Evolutionary conservation across 2,797 vertebrate species (phyloP).

Genomic region (Sparus aurata): DNA sequence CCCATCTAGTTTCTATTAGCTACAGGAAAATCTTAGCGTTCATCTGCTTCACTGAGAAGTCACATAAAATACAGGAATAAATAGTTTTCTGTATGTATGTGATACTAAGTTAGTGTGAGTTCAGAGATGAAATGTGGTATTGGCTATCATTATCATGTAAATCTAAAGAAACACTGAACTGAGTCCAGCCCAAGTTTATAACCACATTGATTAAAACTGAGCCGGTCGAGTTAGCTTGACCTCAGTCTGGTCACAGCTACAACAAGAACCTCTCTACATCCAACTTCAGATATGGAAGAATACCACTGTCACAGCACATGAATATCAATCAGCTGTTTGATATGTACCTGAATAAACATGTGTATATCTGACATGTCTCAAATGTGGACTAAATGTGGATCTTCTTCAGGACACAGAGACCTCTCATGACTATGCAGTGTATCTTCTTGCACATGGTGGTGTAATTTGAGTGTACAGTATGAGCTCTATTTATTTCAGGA

Average conservation of each 20-base stretch:
- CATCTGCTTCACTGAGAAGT: too few species aligned
- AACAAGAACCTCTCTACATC: slow-evolving; percentile 12
- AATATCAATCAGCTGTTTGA: slow-evolving; percentile 28
- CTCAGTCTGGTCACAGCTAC: background rate
- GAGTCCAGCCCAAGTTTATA: too few species aligned
- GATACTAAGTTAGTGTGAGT: too few species aligned
- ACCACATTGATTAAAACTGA: background rate
- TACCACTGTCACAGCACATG: background rate
- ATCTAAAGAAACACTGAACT: too few species aligned
- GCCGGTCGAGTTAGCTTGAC: background rate
- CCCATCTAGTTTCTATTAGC: too few species aligned
- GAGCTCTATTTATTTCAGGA: slow-evolving; percentile 56
- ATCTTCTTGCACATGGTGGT: slow-evolving; percentile 21
- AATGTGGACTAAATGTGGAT: slow-evolving; percentile 6
- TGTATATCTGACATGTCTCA: background rate
- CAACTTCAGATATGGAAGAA: slow-evolving; percentile 3
- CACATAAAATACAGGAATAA: too few species aligned
- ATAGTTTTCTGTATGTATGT: too few species aligned
- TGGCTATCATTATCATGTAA: too few species aligned
- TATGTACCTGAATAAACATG: slow-evolving; percentile 36
- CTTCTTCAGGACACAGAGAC: slow-evolving; percentile 3
- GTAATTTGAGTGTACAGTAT: slow-evolving; percentile 25
- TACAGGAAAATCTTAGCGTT: too few species aligned
- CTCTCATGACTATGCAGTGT: slow-evolving; percentile 10
- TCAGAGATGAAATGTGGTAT: too few species aligned